phyloP scores from a whole-genome alignment of 2,113 vertebrate genomes.

The Irena cyanogastra region DNA sequence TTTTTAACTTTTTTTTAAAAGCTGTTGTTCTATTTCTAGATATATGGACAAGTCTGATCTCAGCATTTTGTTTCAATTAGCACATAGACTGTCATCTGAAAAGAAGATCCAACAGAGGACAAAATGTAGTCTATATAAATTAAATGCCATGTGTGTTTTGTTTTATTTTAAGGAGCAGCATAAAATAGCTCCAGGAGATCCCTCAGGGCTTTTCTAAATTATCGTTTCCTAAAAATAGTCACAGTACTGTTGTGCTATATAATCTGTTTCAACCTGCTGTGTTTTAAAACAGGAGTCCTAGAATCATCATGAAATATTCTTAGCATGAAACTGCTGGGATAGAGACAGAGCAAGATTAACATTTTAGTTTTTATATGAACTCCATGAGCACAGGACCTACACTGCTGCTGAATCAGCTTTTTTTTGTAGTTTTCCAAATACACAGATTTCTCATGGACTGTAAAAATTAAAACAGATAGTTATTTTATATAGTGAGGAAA shows the following conservation, averaged over 20 bases:
- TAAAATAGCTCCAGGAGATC: neutral
- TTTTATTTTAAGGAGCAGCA: neutral
- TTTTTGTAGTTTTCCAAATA: neutral
- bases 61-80: neutral
- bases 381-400: neutral
- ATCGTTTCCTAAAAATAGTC: neutral
- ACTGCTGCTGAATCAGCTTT: neutral
- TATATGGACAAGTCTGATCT: neutral
- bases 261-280: neutral
- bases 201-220: neutral
- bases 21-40: neutral
- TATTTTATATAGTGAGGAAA: neutral
- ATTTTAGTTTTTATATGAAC: neutral
- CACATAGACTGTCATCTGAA: neutral
- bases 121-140: neutral
- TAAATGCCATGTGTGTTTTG: neutral
- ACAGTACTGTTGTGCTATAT: neutral
- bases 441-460: neutral
- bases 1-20: neutral
- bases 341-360: neutral
- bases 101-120: neutral
- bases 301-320: neutral
- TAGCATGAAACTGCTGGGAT: neutral
- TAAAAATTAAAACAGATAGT: neutral
- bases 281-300: neutral